Evolutionary conservation across 2,113 vertebrate genomes (phyloP).

Genomic region (Hystrix brachyura): DNA sequence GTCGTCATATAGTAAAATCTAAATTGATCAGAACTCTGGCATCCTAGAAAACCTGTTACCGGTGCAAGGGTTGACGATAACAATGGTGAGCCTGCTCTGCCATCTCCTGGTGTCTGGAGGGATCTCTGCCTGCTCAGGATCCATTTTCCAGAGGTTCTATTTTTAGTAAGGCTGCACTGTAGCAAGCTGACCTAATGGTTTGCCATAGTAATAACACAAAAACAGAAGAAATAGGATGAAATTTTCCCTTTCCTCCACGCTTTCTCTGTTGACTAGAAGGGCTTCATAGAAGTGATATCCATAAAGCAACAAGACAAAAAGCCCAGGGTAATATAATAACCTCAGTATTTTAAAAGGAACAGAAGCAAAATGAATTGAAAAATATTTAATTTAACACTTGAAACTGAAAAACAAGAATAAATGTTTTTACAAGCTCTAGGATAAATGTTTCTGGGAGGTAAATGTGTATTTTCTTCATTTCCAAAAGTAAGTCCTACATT

Average conservation of each 20-base stretch:
- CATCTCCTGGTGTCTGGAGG: slow-evolving; percentile 86
- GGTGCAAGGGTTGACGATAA: slow-evolving; percentile 56
- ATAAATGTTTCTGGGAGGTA: slow-evolving; percentile 7
- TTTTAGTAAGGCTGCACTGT: slow-evolving; percentile 78
- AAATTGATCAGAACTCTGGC: slow-evolving; percentile 64
- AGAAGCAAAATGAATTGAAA: not conserved
- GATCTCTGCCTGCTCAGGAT: slow-evolving; percentile 4
- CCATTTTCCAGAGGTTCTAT: slow-evolving; percentile 64
- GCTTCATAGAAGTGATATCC: not conserved
- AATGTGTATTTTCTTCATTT: slow-evolving; percentile 29
- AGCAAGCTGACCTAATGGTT: slow-evolving; percentile 77
- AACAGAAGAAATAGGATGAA: slow-evolving; percentile 52
- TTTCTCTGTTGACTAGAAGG: slow-evolving; percentile 41
- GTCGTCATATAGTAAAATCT: slow-evolving; percentile 61
- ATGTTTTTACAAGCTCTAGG: not conserved
- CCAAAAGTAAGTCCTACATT: not conserved
- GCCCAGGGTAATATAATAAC: not conserved
- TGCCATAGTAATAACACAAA: slow-evolving; percentile 71
- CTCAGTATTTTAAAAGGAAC: slow-evolving; percentile 58
- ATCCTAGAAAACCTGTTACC: slow-evolving; percentile 53
- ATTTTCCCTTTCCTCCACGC: slow-evolving; percentile 9
- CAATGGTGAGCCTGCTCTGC: slow-evolving; percentile 76
- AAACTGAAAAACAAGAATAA: slow-evolving; percentile 24
- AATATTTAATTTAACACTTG: not conserved
- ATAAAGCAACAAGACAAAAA: slow-evolving; percentile 42